Percentiles rank a stretch among this genome's conserved stretches.
phyloP scores from a whole-genome alignment of 2,113 vertebrate species.

The Clarias magur region DNA sequence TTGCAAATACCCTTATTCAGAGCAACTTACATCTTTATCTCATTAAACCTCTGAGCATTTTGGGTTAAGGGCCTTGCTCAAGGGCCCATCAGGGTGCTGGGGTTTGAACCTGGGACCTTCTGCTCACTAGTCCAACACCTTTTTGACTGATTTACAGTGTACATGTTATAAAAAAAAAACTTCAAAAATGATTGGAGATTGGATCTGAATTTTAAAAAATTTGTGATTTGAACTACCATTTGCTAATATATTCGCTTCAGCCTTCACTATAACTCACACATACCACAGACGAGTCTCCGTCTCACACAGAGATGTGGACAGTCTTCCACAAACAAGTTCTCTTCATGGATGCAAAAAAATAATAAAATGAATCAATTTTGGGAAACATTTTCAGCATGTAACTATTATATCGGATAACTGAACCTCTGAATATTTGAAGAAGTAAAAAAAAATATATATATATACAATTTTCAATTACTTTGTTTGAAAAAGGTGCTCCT shows the following conservation, averaged over 20 bases:
- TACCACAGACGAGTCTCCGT: slow-evolving; percentile 38
- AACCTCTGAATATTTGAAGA: neutral
- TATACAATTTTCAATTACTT: slow-evolving; percentile 5
- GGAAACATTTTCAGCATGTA: slow-evolving; percentile 39
- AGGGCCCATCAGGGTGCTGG: too few species aligned
- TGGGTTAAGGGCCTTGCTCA: too few species aligned
- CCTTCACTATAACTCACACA: slow-evolving; percentile 6
- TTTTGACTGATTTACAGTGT: neutral
- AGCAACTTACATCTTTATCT: too few species aligned
- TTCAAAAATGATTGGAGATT: neutral
- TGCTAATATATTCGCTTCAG: neutral
- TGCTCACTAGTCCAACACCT: too few species aligned
- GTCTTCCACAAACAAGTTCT: slow-evolving; percentile 47
- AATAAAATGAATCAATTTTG: neutral
- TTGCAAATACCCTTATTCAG: too few species aligned
- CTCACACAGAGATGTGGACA: slow-evolving; percentile 53
- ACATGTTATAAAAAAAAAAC: neutral
- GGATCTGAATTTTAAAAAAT: neutral
- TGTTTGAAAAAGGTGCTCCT: neutral
- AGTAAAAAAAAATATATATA: slow-evolving; percentile 1
- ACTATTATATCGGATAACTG: slow-evolving; percentile 48
- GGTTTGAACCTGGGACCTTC: too few species aligned
- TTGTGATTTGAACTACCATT: neutral
- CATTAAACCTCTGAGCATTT: too few species aligned
- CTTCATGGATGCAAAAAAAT: slow-evolving; percentile 36